These are phyloP conservation scores for Drosophila vallismaia DNA, from an alignment of 2,888 invertebrate species.

Conservation along the genomic window DNA sequence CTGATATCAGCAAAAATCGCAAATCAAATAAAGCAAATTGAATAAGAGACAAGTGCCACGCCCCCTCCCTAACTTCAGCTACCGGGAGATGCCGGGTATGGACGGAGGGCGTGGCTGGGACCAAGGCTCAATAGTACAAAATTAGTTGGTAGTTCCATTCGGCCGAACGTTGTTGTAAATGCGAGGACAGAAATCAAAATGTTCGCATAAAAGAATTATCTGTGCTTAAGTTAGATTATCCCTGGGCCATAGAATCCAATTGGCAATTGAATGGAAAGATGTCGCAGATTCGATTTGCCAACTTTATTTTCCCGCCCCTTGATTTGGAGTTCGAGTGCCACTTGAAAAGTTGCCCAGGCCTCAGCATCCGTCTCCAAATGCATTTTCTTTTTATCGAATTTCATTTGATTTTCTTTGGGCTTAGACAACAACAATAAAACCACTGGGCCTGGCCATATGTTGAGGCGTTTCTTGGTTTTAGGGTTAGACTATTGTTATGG, in stretches of 20 bases:
- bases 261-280: constrained; percentile 77
- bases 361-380: constrained; percentile 28
- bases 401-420: constrained; percentile 62
- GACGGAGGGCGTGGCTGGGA: constrained; percentile 62
- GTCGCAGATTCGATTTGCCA: constrained; percentile 69
- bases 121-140: constrained; percentile 46
- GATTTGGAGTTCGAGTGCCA: constrained; percentile 54
- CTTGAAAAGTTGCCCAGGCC: constrained; percentile 58
- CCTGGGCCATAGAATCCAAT: constrained; percentile 71
- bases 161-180: constrained; percentile 52
- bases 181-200: constrained; percentile 68
- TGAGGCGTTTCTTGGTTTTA: constrained; percentile 30
- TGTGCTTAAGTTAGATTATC: constrained; percentile 78
- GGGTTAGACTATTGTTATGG: constrained; percentile 51
- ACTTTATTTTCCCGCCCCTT: constrained; percentile 54
- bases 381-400: constrained; percentile 55
- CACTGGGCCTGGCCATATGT: constrained; percentile 52
- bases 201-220: constrained; percentile 78
- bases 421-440: constrained; percentile 39
- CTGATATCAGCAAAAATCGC: constrained; percentile 73
- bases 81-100: constrained; percentile 5
- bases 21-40: constrained; percentile 78
- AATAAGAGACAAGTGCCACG: constrained; percentile 72
- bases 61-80: constrained; percentile 20
- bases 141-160: constrained; percentile 66